Conservation (phyloP, 2,797 vertebrate genomes). For the Novumbra hubbsi region DNA sequence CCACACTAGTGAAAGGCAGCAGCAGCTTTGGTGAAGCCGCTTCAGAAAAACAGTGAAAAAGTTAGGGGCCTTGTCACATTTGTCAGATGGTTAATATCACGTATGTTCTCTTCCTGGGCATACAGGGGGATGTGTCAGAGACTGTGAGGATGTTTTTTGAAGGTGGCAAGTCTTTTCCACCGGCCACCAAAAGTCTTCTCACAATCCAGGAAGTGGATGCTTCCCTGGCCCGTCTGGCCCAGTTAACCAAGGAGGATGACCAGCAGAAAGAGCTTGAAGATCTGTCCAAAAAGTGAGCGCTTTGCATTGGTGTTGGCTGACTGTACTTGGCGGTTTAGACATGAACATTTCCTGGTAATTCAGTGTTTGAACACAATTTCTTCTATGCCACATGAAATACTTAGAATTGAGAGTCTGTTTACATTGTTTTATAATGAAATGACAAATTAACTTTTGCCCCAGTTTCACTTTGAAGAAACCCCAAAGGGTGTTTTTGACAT, state of each 20-base stretch:
- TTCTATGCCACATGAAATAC: not conserved
- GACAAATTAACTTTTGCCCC: not conserved
- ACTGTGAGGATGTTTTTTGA: conserved; percentile 95
- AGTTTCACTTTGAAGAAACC: no score
- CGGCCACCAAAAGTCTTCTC: conserved; percentile 88
- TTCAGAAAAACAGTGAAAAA: no score
- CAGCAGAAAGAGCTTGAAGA: conserved; percentile 89
- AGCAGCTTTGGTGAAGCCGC: no score
- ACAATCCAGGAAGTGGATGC: conserved; percentile 96
- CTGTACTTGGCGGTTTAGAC: not conserved
- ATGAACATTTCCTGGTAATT: not conserved
- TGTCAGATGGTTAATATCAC: not conserved
- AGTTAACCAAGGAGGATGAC: conserved; percentile 94
- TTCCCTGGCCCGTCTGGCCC: conserved; percentile 83
- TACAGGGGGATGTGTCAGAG: conserved; percentile 95
- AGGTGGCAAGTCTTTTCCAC: conserved; percentile 85
- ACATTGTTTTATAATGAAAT: not conserved
- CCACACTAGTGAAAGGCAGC: no score
- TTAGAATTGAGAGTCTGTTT: not conserved
- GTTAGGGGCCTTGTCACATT: no score
- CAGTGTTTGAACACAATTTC: not conserved
- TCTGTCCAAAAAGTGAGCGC: conserved; percentile 81
- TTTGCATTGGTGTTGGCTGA: not conserved
- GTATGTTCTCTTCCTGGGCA: not conserved
- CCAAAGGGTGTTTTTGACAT: not conserved